phyloP scores from a whole-genome alignment of 2,797 vertebrate species.

The Centroberyx gerrardi region DNA sequence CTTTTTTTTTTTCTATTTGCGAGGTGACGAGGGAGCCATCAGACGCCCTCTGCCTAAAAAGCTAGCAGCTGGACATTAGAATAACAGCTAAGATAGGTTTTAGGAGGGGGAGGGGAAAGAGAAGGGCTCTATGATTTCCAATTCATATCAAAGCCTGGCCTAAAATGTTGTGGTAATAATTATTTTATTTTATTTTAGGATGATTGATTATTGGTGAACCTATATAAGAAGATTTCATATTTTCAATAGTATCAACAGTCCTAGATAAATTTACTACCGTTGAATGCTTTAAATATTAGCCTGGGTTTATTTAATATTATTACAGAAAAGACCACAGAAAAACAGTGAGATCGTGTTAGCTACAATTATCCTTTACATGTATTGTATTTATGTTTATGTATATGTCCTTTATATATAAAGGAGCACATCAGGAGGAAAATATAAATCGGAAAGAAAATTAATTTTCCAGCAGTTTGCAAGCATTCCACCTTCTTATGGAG shows the following conservation, averaged over 20 bases:
- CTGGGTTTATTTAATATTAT: constrained; percentile 20
- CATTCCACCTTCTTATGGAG: constrained; percentile 75
- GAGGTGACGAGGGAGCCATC: constrained; percentile 68
- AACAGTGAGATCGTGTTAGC: neutral
- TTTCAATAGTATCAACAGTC: constrained; percentile 7
- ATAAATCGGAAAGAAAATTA: constrained; percentile 51
- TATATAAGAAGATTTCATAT: neutral
- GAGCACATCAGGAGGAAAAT: neutral
- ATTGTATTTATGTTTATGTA: neutral
- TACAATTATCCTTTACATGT: neutral
- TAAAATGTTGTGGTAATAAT: constrained; percentile 3
- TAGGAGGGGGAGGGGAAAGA: constrained; percentile 39
- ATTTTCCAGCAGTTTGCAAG: constrained; percentile 71
- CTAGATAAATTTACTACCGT: neutral
- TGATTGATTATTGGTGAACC: constrained; percentile 17
- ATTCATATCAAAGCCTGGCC: constrained; percentile 58
- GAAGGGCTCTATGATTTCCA: constrained; percentile 44
- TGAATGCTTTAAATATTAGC: neutral
- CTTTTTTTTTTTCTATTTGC: constrained; percentile 58
- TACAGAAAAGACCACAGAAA: neutral
- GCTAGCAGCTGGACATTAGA: constrained; percentile 79
- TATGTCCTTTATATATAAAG: constrained; percentile 26
- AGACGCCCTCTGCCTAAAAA: constrained; percentile 70
- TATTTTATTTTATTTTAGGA: constrained; percentile 17
- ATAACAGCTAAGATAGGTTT: constrained; percentile 72